phyloP scores from a whole-genome alignment of 2,888 invertebrate genomes.

The Tridacna crocea region DNA sequence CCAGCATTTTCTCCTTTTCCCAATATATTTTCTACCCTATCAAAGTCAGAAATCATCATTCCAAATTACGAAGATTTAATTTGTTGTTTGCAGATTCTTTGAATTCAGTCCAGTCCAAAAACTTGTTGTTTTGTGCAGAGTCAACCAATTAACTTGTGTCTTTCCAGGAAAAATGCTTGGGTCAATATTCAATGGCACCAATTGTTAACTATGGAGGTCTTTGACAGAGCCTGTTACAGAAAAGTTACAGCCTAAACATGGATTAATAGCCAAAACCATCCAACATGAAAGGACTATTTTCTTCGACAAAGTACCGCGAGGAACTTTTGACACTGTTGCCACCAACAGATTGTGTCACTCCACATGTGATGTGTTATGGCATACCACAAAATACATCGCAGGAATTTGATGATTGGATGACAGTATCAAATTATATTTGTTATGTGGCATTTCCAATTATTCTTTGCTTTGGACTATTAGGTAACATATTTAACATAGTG shows the following conservation, averaged over 20 bases:
- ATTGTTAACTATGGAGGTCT: no score
- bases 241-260: neutral
- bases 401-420: constrained; percentile 70
- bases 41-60: no score
- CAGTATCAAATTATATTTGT: constrained; percentile 75
- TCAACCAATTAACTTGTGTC: neutral
- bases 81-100: no score
- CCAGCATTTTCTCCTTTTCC: no score
- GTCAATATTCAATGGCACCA: no score
- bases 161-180: no score
- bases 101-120: no score
- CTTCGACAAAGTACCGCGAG: constrained; percentile 49
- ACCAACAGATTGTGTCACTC: constrained; percentile 71
- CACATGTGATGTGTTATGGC: constrained; percentile 67
- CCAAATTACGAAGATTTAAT: no score
- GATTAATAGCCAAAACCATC: neutral
- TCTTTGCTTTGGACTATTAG: constrained; percentile 74
- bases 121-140: no score
- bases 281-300: constrained; percentile 36
- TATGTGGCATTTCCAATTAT: constrained; percentile 78
- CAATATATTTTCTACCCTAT: no score
- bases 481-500: constrained; percentile 77
- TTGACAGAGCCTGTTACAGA: neutral
- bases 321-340: constrained; percentile 72
- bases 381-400: constrained; percentile 44